Base-by-base conservation (phyloP, 2,888 invertebrate species). In the Galeopsomyia nigrocyanea region DNA sequence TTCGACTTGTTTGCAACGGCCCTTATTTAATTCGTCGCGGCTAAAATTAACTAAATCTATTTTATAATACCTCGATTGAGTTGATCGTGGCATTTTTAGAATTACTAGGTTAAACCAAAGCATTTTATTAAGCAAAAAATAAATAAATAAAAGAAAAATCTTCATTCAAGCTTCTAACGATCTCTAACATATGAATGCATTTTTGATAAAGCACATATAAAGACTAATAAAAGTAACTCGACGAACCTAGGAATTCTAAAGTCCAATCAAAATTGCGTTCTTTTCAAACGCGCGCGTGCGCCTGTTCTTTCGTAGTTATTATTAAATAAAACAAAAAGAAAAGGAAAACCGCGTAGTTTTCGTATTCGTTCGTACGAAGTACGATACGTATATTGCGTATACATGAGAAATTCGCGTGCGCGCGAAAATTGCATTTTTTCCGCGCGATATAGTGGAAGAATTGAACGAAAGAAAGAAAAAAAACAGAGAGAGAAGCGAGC, bases 291-390 rank as follows among this genome's bases (percentile, higher is more conserved):
- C 77, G 75, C 79, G 76, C 79, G 46, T 68, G 22, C 55, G 22
- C 70, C 71, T 71, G 60, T 39, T 39, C 69, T 63, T 39, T 39
- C 13, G 39, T 39, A 39, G 39, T 39, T 39, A 39, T 39, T 39
- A 39, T 39, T 75, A 66, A 62, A 57, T 61, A 65, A n/a, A 26
- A 26, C 26, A 26, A 26, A 26, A 77, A 76, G 76, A 75, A 60
- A 60, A n/a, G n/a, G n/a, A n/a, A 26, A 73, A 65, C 46, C 19
- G 58, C 58, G 51, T 68, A 64, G 53, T 56, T 82, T 81, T 82
- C 81, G 78, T 81, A 82, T 80, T 79, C 78, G 79, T 80, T 79
- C 80, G 75, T 81, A 81, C 80, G 76, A 79, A 80, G 77, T 80
- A 79, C 62, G 71, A n/a, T n/a, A n/a, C n/a, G n/a, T n/a, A n/a